Conservation (phyloP, 2,888 invertebrate species). For the Pycnomerus fuliginosus region DNA sequence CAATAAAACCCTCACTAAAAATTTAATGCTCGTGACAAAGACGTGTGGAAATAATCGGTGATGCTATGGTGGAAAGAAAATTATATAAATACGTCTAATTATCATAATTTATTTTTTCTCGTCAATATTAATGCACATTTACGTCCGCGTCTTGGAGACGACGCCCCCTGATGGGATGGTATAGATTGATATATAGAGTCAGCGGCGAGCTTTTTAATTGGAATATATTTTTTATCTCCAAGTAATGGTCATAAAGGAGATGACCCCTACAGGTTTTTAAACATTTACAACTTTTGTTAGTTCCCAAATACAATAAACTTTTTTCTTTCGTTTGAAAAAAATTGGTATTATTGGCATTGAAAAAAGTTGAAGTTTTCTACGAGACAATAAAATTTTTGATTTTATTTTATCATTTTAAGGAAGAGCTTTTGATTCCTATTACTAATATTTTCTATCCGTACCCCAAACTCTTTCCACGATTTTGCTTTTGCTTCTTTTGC, state of each 20-base stretch:
- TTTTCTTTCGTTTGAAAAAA: no score
- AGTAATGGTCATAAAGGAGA: slow-evolving; percentile 52
- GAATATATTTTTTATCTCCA: slow-evolving; percentile 53
- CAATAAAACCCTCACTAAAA: slow-evolving; percentile 16
- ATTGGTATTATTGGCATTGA: no score
- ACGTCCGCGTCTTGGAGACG: slow-evolving; percentile 42
- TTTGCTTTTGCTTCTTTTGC: no score
- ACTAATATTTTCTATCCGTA: no score
- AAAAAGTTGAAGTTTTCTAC: no score
- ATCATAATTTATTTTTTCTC: slow-evolving; percentile 46
- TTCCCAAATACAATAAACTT: no score
- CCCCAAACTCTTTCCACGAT: no score
- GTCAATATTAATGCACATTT: slow-evolving; percentile 48
- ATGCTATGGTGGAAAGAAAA: slow-evolving; percentile 11
- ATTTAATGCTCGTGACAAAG: slow-evolving; percentile 8
- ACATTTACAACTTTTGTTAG: no score
- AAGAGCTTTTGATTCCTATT: no score
- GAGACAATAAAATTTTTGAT: no score
- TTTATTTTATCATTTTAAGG: no score
- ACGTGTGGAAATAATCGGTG: slow-evolving; percentile 11
- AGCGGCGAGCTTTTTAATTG: slow-evolving; percentile 54
- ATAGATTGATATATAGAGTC: slow-evolving; percentile 54
- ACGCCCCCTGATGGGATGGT: slow-evolving; percentile 50
- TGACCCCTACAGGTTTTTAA: slow-evolving; percentile 44
- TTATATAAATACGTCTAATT: slow-evolving; percentile 34